These are phyloP conservation scores for Myrmophylax atrothorax DNA, from an alignment of 2,113 vertebrate species.

Conservation along the genomic window DNA sequence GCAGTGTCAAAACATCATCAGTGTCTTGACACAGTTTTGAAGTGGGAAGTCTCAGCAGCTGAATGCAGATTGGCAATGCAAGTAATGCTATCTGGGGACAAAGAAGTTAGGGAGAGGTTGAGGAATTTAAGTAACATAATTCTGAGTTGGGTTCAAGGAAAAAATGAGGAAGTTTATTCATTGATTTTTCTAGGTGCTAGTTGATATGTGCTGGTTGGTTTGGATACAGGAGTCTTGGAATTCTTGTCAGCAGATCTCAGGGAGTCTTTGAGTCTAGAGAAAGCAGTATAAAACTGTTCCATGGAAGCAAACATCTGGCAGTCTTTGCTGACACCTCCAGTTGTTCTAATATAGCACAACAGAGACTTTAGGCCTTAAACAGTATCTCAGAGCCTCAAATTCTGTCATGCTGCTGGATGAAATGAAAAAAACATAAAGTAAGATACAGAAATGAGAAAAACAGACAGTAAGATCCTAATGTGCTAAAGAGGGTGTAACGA, in stretches of 20 bases:
- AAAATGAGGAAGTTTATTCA: not conserved
- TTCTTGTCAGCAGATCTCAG: not conserved
- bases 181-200: not conserved
- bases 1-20: slow-evolving; percentile 46
- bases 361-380: not conserved
- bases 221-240: not conserved
- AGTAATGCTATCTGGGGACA: not conserved
- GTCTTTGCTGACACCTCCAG: not conserved
- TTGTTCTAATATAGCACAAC: not conserved
- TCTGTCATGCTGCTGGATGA: not conserved
- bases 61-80: not conserved
- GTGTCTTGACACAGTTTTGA: slow-evolving; percentile 53
- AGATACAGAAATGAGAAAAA: not conserved
- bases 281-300: not conserved
- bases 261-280: not conserved
- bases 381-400: not conserved
- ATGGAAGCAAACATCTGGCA: not conserved
- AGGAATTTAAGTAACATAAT: not conserved
- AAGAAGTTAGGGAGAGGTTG: not conserved
- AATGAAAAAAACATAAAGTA: not conserved
- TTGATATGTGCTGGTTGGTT: rapidly evolving
- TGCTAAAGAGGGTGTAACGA: not conserved
- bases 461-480: not conserved
- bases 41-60: slow-evolving; percentile 16
- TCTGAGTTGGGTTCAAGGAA: not conserved